phyloP scores from a whole-genome alignment of 2,797 vertebrate species.

The Chelmon rostratus region DNA sequence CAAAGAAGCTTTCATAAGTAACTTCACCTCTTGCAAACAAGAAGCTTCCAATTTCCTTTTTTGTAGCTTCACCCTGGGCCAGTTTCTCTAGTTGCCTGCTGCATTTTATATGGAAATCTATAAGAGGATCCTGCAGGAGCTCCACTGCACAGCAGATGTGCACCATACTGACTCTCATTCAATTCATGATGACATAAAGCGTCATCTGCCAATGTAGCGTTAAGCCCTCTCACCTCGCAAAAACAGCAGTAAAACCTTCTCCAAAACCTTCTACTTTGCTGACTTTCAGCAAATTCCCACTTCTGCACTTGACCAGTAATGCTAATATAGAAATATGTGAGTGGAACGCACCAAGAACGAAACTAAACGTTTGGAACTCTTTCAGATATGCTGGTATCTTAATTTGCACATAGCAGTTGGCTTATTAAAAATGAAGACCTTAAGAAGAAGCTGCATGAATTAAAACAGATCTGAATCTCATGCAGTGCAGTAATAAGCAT shows the following conservation, averaged over 20 bases:
- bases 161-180: background rate
- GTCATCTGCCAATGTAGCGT: background rate
- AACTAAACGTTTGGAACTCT: background rate
- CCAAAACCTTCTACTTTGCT: background rate
- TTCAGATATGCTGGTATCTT: background rate
- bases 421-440: background rate
- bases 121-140: slow-evolving; percentile 15
- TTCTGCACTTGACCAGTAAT: background rate
- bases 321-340: background rate
- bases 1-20: slow-evolving; percentile 2
- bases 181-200: background rate
- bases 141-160: background rate
- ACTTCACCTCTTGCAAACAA: background rate
- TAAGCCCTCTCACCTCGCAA: background rate
- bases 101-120: slow-evolving; percentile 11
- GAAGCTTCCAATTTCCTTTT: background rate
- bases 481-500: slow-evolving; percentile 1
- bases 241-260: slow-evolving; percentile 1
- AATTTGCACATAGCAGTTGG: background rate
- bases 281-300: background rate
- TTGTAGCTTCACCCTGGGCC: background rate
- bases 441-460: background rate
- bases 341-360: background rate
- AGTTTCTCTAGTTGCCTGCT: background rate
- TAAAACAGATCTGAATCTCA: background rate